Evolutionary conservation across 2,888 invertebrate species (phyloP).

Genomic region (Parnassius orleans): DNA sequence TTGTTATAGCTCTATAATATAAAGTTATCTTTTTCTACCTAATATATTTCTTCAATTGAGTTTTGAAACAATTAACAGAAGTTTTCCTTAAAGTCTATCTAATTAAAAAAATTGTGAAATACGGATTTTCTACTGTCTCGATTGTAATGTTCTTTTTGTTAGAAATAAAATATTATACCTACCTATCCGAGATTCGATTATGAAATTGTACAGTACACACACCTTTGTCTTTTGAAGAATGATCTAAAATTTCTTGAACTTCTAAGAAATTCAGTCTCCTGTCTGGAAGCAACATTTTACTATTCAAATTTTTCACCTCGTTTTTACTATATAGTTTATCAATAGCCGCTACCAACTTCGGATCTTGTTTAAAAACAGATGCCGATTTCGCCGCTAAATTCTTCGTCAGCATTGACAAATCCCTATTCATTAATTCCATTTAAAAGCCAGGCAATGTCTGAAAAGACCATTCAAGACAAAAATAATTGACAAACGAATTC

Average conservation of each 20-base stretch:
- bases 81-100: too few species aligned
- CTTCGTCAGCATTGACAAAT: conserved; percentile 50
- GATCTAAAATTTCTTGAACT: conserved; percentile 54
- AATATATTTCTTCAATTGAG: too few species aligned
- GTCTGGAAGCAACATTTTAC: conserved; percentile 49
- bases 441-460: conserved; percentile 31
- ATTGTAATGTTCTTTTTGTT: too few species aligned
- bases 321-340: conserved; percentile 53
- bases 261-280: conserved; percentile 63
- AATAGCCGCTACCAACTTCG: conserved; percentile 61
- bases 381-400: conserved; percentile 47
- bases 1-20: too few species aligned
- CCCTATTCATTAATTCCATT: conserved; percentile 68
- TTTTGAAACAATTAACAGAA: too few species aligned
- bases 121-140: too few species aligned
- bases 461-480: conserved; percentile 52
- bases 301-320: conserved; percentile 27
- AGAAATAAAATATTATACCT: too few species aligned
- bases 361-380: conserved; percentile 58
- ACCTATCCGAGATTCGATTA: too few species aligned
- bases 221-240: conserved; percentile 39
- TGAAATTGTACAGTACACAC: neutral
- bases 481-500: conserved; percentile 68
- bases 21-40: too few species aligned
- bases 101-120: too few species aligned